Evolutionary conservation across 2,888 invertebrate genomes (phyloP), one percentile per base, ranked within the genome.

Genomic region (Lucinisca nassula): DNA sequence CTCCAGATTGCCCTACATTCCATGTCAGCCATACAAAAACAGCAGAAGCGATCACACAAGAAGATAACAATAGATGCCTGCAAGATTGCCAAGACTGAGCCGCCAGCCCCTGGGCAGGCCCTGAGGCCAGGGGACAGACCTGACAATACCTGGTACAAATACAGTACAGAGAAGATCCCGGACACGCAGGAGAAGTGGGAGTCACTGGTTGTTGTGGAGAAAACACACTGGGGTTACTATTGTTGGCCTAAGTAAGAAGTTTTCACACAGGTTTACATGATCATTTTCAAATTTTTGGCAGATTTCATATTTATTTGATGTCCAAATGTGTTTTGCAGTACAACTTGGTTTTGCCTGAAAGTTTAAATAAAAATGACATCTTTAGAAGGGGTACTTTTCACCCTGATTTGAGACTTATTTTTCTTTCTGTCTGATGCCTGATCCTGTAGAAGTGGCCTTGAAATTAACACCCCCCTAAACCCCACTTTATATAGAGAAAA

Each of bases 61-160:
- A 97, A 97, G 95, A 96, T 97, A 0, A 92, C 94, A 8, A 96
- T 98, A 30, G 97, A 98, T 94, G 97, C 97, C 1, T 40, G 93
- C 76, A 88, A 92, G 38, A 84, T 91, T 21, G 79, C 92, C 6
- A 3, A 21, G 8, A 82, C 84, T 30, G 74, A 80, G 3, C 89
- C 86, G 24, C 85, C 85, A 3, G 27, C 85, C 32, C 74, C 82
- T 35, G 70, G 74, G 10, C 45, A 67, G 4, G 51, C 79, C 17
- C 30, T 92, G n/a, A 79, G 80, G 6, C 94, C 95, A 21, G 95
- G 95, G 2, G 97, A 97, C 90, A 97, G 98, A 84, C 95, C 97
- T 37, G 98, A 98, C 93, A 98, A 98, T 94, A 96, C 97, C 70
- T 98, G 98, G 98, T 97, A 98, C 61, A 97, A 98, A 96, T 98